Conservation (phyloP, 2,797 vertebrate species). For the Falco naumanni region DNA sequence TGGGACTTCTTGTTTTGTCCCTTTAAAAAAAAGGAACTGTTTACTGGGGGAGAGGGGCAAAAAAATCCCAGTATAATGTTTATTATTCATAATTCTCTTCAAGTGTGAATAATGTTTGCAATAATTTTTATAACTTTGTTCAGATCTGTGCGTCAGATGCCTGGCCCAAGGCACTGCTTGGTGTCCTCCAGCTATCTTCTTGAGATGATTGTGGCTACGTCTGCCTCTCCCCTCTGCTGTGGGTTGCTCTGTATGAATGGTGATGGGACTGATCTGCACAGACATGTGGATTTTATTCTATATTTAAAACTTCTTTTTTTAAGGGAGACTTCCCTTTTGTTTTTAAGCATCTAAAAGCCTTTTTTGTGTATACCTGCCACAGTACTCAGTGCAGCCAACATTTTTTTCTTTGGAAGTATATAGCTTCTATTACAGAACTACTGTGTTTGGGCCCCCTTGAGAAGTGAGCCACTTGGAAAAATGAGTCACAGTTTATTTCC, state of each 20-base stretch:
- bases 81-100: not conserved
- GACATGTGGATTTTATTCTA: not conserved
- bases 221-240: not conserved
- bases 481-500: slow-evolving; percentile 14
- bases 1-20: not conserved
- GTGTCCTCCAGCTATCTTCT: not conserved
- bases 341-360: not conserved
- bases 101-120: not conserved
- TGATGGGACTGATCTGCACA: not conserved
- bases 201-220: not conserved
- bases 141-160: not conserved
- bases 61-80: not conserved
- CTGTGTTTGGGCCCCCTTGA: not conserved
- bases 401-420: not conserved
- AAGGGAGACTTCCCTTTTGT: not conserved
- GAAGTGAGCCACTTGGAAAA: not conserved
- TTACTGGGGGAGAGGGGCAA: not conserved
- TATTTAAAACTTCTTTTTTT: not conserved
- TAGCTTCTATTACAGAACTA: not conserved
- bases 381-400: not conserved
- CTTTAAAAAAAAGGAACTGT: not conserved
- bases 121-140: not conserved
- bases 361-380: not conserved
- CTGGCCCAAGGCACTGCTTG: not conserved
- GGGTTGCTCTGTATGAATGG: not conserved